Evolutionary conservation across 53 echinoderm and acorn worm genomes (phyloP).

Genomic region (Patiria pectinifera): DNA sequence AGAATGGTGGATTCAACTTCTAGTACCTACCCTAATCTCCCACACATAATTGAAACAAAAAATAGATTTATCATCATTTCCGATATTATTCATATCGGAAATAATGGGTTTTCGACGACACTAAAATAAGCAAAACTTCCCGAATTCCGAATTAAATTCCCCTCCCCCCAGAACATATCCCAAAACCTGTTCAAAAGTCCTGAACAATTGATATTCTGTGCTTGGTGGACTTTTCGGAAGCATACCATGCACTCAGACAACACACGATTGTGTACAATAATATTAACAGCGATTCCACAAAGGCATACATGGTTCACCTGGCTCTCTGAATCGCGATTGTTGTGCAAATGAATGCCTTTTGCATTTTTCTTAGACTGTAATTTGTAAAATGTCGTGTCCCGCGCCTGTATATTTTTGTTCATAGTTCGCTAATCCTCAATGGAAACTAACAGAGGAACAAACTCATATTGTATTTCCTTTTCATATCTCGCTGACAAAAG

Average conservation of each 20-base stretch:
- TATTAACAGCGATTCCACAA: neutral
- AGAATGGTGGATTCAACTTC: too few species aligned
- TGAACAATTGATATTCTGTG: neutral
- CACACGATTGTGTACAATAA: neutral
- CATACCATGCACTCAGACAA: neutral
- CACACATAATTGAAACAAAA: too few species aligned
- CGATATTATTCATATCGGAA: too few species aligned
- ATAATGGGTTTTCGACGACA: too few species aligned
- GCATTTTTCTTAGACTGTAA: neutral
- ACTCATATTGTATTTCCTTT: neutral
- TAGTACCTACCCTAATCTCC: too few species aligned
- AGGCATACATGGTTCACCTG: neutral
- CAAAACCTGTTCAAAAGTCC: too few species aligned
- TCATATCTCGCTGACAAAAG: neutral
- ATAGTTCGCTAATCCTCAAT: neutral
- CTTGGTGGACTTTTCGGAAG: neutral
- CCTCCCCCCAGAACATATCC: too few species aligned
- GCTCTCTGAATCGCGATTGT: neutral
- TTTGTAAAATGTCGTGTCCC: neutral
- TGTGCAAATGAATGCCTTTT: neutral
- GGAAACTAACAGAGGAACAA: neutral
- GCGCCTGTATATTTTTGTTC: neutral
- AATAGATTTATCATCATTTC: too few species aligned
- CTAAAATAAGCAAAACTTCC: too few species aligned
- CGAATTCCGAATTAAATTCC: too few species aligned